Evolutionary conservation across 2,888 invertebrate species (phyloP), one percentile per base, ranked within the genome.

Genomic region (Tineola bisselliella): DNA sequence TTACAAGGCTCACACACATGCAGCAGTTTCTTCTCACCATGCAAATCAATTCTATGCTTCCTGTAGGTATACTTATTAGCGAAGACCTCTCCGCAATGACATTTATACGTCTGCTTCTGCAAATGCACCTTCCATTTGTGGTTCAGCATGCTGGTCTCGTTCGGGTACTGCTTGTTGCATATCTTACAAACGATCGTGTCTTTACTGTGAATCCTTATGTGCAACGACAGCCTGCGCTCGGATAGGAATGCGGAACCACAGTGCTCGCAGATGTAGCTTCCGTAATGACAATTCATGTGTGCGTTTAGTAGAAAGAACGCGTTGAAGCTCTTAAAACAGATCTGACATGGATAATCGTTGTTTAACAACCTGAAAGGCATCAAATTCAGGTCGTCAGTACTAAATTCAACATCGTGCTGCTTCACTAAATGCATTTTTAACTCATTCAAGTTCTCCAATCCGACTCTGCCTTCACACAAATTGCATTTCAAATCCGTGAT

Each of bases 231-330:
- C 5, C 70, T 66, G 3, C 68, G 63, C 6, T 69, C 67, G 61
- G 71, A 71, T 60, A 70, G 68, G 64, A 73, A 74, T 54, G 69
- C 70, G 60, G 71, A 69, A 4, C 71, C 73, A 63, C 74, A 74
- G 17, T 65, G 66, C 30, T 66, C 64, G 62, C 74, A 74, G 52
- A 70, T 66, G 58, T 70, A 73, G 33, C 70, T 66, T 63, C 69
- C 71, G 44, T 70, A 48, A 62, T 72, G 70, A 61, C 70, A 69
- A 64, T 76, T 75, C 57, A 72, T 69, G 60, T 72, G 63, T 6
- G 13, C 25, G 19, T 44, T 54, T 30, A 62, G 15, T 1, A 25
- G 30, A 13, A 33, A 18, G 44, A 61, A 61, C 11, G 25, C 52
- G 15, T 54, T 43, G 44, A 61, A 61, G 12, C n/a, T 56, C 19